Evolutionary conservation across 2,797 vertebrate genomes (phyloP).

Genomic region (Clarias fuscus): DNA sequence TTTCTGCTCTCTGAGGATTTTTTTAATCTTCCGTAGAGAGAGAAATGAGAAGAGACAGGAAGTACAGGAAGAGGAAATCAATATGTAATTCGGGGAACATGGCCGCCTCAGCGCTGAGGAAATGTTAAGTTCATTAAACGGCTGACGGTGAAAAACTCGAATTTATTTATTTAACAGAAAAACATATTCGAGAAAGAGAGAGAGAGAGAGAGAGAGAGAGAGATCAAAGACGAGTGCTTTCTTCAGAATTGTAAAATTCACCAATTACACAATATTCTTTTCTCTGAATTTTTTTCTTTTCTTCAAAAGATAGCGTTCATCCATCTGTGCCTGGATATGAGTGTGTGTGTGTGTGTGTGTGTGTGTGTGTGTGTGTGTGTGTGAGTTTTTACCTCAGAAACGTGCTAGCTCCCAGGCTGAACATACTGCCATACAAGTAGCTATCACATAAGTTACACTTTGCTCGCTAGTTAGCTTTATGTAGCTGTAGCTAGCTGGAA

Average conservation of each 20-base stretch:
- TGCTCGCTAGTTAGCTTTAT: not conserved
- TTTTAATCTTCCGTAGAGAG: not conserved
- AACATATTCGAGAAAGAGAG: not conserved
- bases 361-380: not conserved
- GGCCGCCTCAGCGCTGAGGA: not conserved
- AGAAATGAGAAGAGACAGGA: not conserved
- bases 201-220: not conserved
- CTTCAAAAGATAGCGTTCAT: not conserved
- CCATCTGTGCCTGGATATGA: not conserved
- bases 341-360: not conserved
- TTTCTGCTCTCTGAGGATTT: not conserved
- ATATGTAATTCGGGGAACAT: not conserved
- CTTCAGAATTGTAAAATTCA: not conserved
- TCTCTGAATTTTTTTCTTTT: not conserved
- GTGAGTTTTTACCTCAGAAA: not conserved
- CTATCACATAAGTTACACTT: not conserved
- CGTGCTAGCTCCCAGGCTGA: not conserved
- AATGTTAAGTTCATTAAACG: not conserved
- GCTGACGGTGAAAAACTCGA: not conserved
- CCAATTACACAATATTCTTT: not conserved
- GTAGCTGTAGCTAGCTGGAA: not conserved
- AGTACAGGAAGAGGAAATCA: not conserved
- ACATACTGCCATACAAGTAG: too few relatives aligned
- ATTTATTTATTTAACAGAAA: not conserved
- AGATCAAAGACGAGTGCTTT: not conserved